A percentile compares a stretch with the other conserved stretches of the same genome.
Conservation (phyloP, 2,888 invertebrate genomes). For the Heliconius cydno region DNA sequence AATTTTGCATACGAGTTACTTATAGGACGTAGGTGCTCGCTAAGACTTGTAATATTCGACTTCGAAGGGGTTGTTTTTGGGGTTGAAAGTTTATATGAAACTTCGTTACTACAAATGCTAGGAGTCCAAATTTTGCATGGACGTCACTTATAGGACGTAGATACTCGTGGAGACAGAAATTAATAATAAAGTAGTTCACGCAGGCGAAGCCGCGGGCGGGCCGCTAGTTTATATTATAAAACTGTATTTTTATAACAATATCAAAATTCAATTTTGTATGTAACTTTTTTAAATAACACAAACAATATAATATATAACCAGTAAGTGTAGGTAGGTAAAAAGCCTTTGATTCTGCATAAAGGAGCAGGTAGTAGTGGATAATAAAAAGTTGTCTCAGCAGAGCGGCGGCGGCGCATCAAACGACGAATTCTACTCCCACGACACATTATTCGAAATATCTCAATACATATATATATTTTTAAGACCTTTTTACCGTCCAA, state of each 20-base stretch:
- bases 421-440: conserved; percentile 69
- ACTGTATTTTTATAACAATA: background rate
- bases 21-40: too few relatives aligned
- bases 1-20: too few relatives aligned
- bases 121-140: too few relatives aligned
- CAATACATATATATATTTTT: conserved; percentile 59
- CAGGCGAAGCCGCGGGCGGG: too few relatives aligned
- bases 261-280: background rate
- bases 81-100: too few relatives aligned
- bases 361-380: conserved; percentile 63
- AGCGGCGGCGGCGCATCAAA: conserved; percentile 75
- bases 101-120: too few relatives aligned
- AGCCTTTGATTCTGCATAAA: conserved; percentile 67
- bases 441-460: conserved; percentile 73
- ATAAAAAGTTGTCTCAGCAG: conserved; percentile 72
- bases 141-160: too few relatives aligned
- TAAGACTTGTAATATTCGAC: too few relatives aligned
- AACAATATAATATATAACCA: background rate
- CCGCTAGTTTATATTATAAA: background rate
- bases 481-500: conserved; percentile 52
- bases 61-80: too few relatives aligned
- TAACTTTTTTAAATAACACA: background rate
- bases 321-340: conserved; percentile 10
- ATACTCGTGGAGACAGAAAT: too few relatives aligned
- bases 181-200: too few relatives aligned